These are phyloP conservation scores for Gouania willdenowi DNA, from an alignment of 2,797 vertebrate species.

Conservation along the genomic window DNA sequence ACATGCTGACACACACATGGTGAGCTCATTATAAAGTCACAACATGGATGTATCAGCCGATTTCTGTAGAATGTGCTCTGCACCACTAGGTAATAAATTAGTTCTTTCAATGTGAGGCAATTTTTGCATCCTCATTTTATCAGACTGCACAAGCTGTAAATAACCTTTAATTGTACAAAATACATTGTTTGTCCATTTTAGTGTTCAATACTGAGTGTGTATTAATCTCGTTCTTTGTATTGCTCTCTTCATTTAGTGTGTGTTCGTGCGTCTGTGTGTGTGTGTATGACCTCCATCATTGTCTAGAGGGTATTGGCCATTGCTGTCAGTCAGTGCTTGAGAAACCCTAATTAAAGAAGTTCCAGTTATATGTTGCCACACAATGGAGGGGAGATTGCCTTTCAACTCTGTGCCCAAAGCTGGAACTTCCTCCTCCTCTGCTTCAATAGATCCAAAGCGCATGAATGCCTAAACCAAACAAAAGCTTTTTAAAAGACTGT, in stretches of 20 bases:
- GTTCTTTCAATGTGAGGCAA: constrained; percentile 9
- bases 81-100: constrained; percentile 23
- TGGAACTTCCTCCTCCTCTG: constrained; percentile 61
- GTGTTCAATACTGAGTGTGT: too few relatives aligned
- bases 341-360: constrained; percentile 75
- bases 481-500: constrained; percentile 76
- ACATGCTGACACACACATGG: neutral
- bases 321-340: constrained; percentile 64
- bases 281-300: constrained; percentile 65
- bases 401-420: constrained; percentile 63
- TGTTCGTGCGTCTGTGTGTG: constrained; percentile 14
- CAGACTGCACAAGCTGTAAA: constrained; percentile 18
- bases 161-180: constrained; percentile 17
- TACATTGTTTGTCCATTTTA: constrained; percentile 10
- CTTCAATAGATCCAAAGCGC: constrained; percentile 71
- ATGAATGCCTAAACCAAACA: constrained; percentile 73
- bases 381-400: constrained; percentile 74
- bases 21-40: constrained; percentile 30
- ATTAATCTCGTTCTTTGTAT: too few relatives aligned
- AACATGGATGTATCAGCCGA: constrained; percentile 23
- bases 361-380: constrained; percentile 63
- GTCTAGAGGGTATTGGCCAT: constrained; percentile 63
- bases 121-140: constrained; percentile 35
- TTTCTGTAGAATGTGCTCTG: constrained; percentile 10
- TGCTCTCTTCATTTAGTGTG: too few relatives aligned